A percentile compares a stretch with the other conserved stretches of the same genome.
phyloP scores from a whole-genome alignment of 2,113 vertebrate species.

The Tenebrosternarchus preto region DNA sequence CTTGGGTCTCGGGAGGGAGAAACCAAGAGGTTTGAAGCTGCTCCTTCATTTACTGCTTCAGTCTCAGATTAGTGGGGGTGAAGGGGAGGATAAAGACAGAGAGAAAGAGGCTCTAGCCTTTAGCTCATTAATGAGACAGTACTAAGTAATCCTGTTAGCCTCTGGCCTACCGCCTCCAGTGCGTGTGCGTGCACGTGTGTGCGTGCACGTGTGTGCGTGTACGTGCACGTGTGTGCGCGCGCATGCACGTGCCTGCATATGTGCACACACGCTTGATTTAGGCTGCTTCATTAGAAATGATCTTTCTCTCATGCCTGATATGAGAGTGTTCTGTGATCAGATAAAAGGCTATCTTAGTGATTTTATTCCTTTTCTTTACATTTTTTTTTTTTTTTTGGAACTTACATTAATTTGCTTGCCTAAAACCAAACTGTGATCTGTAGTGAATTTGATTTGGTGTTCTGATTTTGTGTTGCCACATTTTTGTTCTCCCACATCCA shows the following conservation, averaged over 20 bases:
- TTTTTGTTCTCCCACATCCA: conserved; percentile 26
- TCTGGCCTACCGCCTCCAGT: conserved; percentile 57
- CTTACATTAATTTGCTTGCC: conserved; percentile 64
- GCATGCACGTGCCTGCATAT: conserved; percentile 12
- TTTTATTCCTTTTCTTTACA: conserved; percentile 53
- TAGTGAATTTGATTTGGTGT: conserved; percentile 67
- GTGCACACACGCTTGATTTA: conserved; percentile 39
- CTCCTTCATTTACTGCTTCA: conserved; percentile 37
- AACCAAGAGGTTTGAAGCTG: not conserved
- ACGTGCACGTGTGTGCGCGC: too few relatives aligned
- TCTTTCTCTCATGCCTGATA: conserved; percentile 66
- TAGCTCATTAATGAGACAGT: conserved; percentile 64
- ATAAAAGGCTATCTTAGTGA: conserved; percentile 61
- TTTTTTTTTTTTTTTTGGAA: conserved; percentile 21
- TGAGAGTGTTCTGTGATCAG: conserved; percentile 28
- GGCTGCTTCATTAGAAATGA: conserved; percentile 66
- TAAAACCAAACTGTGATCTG: conserved; percentile 78
- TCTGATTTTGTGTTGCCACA: conserved; percentile 66
- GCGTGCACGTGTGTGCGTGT: conserved; percentile 19
- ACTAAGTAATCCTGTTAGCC: conserved; percentile 67
- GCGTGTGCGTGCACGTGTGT: conserved; percentile 28
- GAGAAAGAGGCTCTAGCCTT: conserved; percentile 44
- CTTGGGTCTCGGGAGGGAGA: not conserved
- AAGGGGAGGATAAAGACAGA: conserved; percentile 20
- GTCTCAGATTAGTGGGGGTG: conserved; percentile 20